Percentiles rank a stretch among this genome's conserved stretches.
These are phyloP conservation scores for Trachemys scripta DNA, from an alignment of 2,113 vertebrate genomes.

Conservation along the genomic window DNA sequence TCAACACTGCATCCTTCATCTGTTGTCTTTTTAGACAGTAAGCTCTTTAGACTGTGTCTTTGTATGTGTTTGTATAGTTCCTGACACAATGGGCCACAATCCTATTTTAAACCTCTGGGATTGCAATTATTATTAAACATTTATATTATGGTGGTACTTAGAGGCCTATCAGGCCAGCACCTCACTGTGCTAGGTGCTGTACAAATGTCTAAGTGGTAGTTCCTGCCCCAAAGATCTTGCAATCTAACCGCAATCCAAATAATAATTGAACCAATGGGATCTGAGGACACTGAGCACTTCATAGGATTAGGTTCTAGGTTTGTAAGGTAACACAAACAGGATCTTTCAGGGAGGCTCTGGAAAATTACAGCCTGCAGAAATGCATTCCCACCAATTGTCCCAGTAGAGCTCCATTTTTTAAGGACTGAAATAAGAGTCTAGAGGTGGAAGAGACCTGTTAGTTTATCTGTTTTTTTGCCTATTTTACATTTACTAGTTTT, in stretches of 20 bases:
- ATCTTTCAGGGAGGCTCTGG: background rate
- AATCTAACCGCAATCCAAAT: background rate
- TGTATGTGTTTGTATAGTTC: background rate
- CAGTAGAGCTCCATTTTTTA: background rate
- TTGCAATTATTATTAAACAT: background rate
- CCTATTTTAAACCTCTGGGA: background rate
- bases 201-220: background rate
- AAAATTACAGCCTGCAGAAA: background rate
- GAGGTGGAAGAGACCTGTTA: background rate
- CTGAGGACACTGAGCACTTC: background rate
- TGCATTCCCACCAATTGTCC: background rate
- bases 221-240: background rate
- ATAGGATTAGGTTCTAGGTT: background rate
- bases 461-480: background rate
- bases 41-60: background rate
- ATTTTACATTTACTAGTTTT: background rate
- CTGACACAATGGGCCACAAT: background rate
- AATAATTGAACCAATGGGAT: background rate
- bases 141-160: background rate
- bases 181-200: background rate
- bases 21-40: background rate
- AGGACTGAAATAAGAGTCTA: background rate
- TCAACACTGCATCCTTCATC: background rate
- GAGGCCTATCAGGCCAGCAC: background rate
- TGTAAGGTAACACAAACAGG: background rate